phyloP scores from a whole-genome alignment of 1,140 invertebrate species.

The Drosophila orena region DNA sequence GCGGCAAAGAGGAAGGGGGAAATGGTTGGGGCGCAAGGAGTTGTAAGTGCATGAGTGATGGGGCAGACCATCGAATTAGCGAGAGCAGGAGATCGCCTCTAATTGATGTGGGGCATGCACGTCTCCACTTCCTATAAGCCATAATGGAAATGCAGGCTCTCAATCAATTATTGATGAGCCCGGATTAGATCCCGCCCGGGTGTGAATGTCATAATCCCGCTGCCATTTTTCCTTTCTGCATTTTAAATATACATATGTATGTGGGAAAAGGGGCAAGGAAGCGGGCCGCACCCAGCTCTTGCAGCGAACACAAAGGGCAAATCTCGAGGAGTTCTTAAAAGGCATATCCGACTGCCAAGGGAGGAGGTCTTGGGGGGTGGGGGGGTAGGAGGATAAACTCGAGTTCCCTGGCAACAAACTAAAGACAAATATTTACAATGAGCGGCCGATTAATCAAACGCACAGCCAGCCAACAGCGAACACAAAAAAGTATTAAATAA shows the following conservation, averaged over 20 bases:
- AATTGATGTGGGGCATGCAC: conserved; percentile 40
- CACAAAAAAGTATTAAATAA: conserved; percentile 75
- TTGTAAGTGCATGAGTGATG: conserved; percentile 49
- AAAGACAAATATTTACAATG: conserved; percentile 83
- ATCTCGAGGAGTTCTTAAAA: conserved; percentile 12
- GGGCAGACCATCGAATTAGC: conserved; percentile 41
- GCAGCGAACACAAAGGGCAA: conserved; percentile 19
- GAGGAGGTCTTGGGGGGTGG: too few relatives aligned
- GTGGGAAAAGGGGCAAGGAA: conserved; percentile 25
- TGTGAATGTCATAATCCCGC: conserved; percentile 42
- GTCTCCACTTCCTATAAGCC: conserved; percentile 28
- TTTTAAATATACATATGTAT: conserved; percentile 20
- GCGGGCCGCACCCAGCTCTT: background rate
- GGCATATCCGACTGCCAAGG: too few relatives aligned
- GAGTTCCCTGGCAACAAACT: conserved; percentile 69
- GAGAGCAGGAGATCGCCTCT: conserved; percentile 36
- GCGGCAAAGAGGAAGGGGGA: background rate
- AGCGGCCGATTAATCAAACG: conserved; percentile 77
- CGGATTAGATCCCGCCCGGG: conserved; percentile 37
- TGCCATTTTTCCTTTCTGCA: conserved; percentile 32
- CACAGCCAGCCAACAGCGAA: conserved; percentile 21
- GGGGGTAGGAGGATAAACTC: too few relatives aligned
- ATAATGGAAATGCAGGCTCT: conserved; percentile 42
- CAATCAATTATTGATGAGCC: conserved; percentile 53
- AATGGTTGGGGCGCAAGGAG: background rate